Base-by-base conservation (phyloP, 2,888 invertebrate species). In the Theodoxus fluviatilis region DNA sequence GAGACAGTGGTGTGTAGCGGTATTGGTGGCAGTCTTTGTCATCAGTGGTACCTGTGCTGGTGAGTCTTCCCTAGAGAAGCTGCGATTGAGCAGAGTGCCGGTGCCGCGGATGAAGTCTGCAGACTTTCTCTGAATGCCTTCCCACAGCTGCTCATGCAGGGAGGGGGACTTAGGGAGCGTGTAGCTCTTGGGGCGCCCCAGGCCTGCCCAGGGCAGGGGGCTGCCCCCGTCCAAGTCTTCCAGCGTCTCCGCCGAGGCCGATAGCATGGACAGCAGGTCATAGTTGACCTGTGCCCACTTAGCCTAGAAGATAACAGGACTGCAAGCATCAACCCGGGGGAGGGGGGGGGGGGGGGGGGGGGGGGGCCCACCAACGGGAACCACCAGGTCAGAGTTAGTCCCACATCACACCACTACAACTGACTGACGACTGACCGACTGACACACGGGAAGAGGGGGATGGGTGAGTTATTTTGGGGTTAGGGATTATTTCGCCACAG, bases 101-200 rank as follows among this genome's bases (percentile, higher is more conserved):
- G 81, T 81, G 57, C 83, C 83, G 63, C 81, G 79, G 66, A 81
- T 78, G 74, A 83, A 79, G 76, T 83, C 83, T 75, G 81, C 80
- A 6, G 83, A 83, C 74, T 82, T 82, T 70, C 80, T 76, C 73
- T 81, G 80, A 71, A 83, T 78, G 61, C 83, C 83, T 76, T 82
- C 83, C 83, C 83, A 83, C 66, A 83, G 75, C 68, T 78, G 78
- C 75, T 82, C 81, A 73, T 82, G 82, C 61, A 78, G 73, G 12
- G 78, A 76, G 73, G 80, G 80, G 43, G 81, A 81, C 77, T 81
- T 82, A 69, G 81, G 81, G 74, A 83, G 75, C 71, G 80, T 81
- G 73, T 80, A 79, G 71, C 83, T 81, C 76, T 83, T 83, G 69
- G 79, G 78, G 28, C 81, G 79, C 18, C 76, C 75, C 25, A 47